Evolutionary conservation across 1,140 invertebrate genomes (phyloP), one percentile per base, ranked within the genome.

Genomic region (Helicoverpa armigera): DNA sequence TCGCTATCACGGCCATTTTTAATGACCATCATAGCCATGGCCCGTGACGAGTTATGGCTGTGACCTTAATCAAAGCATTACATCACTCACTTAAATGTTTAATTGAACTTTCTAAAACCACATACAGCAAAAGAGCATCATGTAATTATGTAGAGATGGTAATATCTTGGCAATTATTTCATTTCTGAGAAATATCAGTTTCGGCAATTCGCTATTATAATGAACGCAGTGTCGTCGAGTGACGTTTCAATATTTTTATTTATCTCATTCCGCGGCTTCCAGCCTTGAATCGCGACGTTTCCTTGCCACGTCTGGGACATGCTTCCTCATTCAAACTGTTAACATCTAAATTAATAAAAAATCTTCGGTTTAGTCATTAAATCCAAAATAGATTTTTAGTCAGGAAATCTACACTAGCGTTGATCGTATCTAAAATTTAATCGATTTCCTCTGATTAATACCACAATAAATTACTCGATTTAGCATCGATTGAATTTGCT

Each of bases 271-370:
- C 58, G 58, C 29, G 23, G 12, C 58, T 58, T 58, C 23, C 23
- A 29, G 29, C 58, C 58, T 60, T 60, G 58, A 60, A 29, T 60
- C 56, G 18, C 56, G 56, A 9, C 56, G 23, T 58, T 58, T 23
- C 23, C 58, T 60, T 29, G 18, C 10, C 58, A 31, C 23, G 58
- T 60, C 58, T 29, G 58, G 58, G 29, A 23, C 58, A 60, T 13
- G 58, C 23, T 60, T 60, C 58, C 58, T 60, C 11, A 18, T 60
- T 29, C 23, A 29, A 60, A 60, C 23, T 29, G 58, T 60, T 60
- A 23, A 29, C 58, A 60, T 60, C 7, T 60, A 29, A 60, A 31
- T 31, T 31, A 12, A 35, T 35, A 35, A 35, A 31, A 60, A 60
- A 60, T 13, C 58, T 60, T 60, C 13, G 11, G 18, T 60, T 60